These are phyloP conservation scores for Pediacus dermestoides DNA, from an alignment of 2,888 invertebrate genomes.

Conservation along the genomic window DNA sequence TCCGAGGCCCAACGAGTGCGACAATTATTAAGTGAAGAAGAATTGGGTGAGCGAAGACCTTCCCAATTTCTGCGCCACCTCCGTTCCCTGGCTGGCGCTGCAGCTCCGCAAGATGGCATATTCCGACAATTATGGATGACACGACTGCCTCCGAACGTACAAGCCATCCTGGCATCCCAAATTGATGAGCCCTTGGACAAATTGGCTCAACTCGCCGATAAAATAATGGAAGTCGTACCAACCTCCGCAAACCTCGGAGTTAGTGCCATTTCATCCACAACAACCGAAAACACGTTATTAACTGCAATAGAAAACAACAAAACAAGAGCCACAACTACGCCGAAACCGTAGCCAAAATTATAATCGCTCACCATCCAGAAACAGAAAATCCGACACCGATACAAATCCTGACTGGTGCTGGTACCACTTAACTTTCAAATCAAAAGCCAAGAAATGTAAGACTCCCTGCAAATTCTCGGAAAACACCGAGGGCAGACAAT, in stretches of 20 bases:
- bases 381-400: too few species aligned
- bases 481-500: neutral
- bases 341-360: too few species aligned
- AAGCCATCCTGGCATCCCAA: conserved; percentile 21
- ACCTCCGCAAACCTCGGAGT: too few species aligned
- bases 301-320: too few species aligned
- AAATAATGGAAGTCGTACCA: neutral
- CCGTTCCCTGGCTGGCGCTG: conserved; percentile 18
- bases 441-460: neutral
- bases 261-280: too few species aligned
- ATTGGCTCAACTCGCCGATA: conserved; percentile 11
- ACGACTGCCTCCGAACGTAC: conserved; percentile 17
- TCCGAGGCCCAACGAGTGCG: conserved; percentile 13
- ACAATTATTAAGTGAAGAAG: conserved; percentile 15
- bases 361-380: too few species aligned
- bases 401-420: neutral
- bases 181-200: conserved; percentile 12
- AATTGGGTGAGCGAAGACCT: conserved; percentile 23
- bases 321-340: too few species aligned
- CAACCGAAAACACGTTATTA: too few species aligned
- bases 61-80: conserved; percentile 32
- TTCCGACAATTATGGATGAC: conserved; percentile 22
- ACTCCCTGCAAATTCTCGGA: neutral
- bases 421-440: neutral
- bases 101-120: conserved; percentile 20